Conservation (phyloP, 2,888 invertebrate species). For the Trypoxylon attenuatum region DNA sequence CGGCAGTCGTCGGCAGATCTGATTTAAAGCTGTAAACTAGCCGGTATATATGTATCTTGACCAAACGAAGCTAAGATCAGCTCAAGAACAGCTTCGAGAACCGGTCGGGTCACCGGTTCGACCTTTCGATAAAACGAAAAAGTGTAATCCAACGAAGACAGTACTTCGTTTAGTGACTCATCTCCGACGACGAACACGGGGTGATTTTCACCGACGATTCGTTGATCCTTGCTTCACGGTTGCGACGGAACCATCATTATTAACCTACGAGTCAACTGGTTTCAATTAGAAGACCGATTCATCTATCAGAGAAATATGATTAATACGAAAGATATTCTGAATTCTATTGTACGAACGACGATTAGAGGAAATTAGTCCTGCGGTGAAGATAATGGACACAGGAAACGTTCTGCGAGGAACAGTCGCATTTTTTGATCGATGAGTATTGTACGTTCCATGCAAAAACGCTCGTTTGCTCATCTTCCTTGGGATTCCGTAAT, state of each 20-base stretch:
- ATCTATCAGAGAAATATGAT: too few species aligned
- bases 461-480: not conserved
- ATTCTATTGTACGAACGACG: too few species aligned
- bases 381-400: too few species aligned
- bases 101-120: constrained; percentile 39
- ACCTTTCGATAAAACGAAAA: constrained; percentile 36
- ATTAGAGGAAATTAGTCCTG: too few species aligned
- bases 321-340: too few species aligned
- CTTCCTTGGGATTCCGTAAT: too few species aligned
- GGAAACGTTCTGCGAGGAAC: not conserved
- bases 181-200: not conserved
- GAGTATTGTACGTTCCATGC: constrained; percentile 20
- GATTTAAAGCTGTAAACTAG: constrained; percentile 29
- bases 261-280: not conserved
- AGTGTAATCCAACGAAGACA: constrained; percentile 20
- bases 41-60: constrained; percentile 31
- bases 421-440: not conserved
- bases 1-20: not conserved
- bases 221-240: constrained; percentile 3
- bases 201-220: constrained; percentile 22
- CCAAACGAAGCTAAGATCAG: constrained; percentile 12
- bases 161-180: constrained; percentile 35
- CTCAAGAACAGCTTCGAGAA: constrained; percentile 28
- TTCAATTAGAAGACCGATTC: not conserved
- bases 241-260: not conserved